A percentile compares a stretch with the other conserved stretches of the same genome.
Evolutionary conservation across 2,797 vertebrate species (phyloP).

Genomic region (Ambastaia sidthimunki): DNA sequence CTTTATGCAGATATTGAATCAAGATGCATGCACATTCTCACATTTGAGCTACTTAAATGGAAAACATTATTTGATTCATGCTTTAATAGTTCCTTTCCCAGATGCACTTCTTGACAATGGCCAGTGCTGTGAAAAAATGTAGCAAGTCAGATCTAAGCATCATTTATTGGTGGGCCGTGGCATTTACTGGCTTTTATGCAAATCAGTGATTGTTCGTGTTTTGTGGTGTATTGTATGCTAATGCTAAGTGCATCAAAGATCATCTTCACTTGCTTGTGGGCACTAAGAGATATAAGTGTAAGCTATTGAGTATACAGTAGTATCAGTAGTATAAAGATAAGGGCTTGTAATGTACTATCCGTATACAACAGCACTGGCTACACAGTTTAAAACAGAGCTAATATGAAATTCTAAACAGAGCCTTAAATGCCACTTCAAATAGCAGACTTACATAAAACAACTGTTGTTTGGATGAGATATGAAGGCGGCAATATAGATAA

Average conservation of each 20-base stretch:
- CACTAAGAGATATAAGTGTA: too few species aligned
- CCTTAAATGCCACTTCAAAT: too few species aligned
- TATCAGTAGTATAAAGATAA: background rate
- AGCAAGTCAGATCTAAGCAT: background rate
- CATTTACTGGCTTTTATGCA: background rate
- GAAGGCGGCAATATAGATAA: background rate
- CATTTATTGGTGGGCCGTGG: background rate
- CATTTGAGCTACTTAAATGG: constrained; percentile 2
- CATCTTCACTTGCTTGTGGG: background rate
- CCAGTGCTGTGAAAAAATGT: background rate
- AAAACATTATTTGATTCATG: background rate
- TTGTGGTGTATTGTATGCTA: constrained; percentile 41
- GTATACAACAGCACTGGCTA: too few species aligned
- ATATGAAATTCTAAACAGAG: too few species aligned
- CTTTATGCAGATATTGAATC: background rate
- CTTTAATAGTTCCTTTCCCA: too few species aligned
- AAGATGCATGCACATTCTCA: constrained; percentile 40
- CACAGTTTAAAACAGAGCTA: too few species aligned
- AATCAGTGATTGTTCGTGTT: background rate
- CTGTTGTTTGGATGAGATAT: background rate
- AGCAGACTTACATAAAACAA: background rate
- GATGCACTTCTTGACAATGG: background rate
- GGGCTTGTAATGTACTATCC: too few species aligned
- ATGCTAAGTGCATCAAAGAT: constrained; percentile 37
- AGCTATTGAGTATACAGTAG: background rate